These are phyloP conservation scores for Aphelinus atriplicis DNA, from an alignment of 1,140 invertebrate species.

Conservation along the genomic window DNA sequence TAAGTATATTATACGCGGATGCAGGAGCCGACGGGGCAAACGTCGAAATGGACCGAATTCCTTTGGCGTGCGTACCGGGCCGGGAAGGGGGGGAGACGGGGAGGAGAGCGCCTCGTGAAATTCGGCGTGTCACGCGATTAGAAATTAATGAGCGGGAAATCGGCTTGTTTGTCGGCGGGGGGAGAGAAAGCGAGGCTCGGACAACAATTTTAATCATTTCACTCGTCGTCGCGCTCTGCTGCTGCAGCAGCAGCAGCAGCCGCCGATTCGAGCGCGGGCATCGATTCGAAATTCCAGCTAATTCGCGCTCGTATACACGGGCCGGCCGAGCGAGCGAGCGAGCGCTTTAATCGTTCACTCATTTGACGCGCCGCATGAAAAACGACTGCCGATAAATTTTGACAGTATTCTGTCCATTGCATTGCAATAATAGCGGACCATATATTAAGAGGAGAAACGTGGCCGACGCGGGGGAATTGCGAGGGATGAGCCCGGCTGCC, in stretches of 20 bases:
- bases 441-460: slow-evolving; percentile 62
- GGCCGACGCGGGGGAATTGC: slow-evolving; percentile 37
- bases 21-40: too few species aligned
- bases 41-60: too few species aligned
- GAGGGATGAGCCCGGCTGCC: slow-evolving; percentile 19
- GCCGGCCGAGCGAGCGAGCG: too few species aligned
- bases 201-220: slow-evolving; percentile 31
- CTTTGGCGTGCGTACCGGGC: neutral
- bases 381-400: slow-evolving; percentile 68
- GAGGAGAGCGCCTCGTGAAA: neutral
- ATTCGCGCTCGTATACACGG: slow-evolving; percentile 50
- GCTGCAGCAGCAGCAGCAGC: too few species aligned
- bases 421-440: slow-evolving; percentile 68
- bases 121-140: slow-evolving; percentile 5
- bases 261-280: neutral
- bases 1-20: too few species aligned
- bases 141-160: slow-evolving; percentile 30
- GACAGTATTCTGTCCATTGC: slow-evolving; percentile 68
- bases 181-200: neutral
- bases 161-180: slow-evolving; percentile 15
- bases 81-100: neutral
- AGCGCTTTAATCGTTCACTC: slow-evolving; percentile 64
- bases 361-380: slow-evolving; percentile 66
- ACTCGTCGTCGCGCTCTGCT: neutral
- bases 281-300: slow-evolving; percentile 46